phyloP scores from a whole-genome alignment of 1,140 invertebrate genomes.

The Drosophila ambigua region DNA sequence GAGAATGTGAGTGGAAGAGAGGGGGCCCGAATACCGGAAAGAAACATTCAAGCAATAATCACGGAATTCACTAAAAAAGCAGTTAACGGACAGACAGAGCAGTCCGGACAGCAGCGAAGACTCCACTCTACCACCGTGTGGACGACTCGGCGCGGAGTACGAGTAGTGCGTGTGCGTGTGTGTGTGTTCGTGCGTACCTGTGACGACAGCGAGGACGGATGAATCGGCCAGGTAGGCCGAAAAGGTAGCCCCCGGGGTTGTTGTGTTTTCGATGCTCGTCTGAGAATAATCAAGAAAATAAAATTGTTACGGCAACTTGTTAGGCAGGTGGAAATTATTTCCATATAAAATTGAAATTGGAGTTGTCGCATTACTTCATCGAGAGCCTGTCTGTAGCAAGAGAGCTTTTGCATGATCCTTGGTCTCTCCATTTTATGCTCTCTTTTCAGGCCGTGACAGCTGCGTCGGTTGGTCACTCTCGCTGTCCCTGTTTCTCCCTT shows the following conservation, averaged over 20 bases:
- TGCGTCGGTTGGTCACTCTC: constrained; percentile 1
- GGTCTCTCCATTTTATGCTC: background rate
- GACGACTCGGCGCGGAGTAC: constrained; percentile 14
- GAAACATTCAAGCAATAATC: constrained; percentile 82
- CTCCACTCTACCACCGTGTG: constrained; percentile 9
- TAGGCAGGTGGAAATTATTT: constrained; percentile 54
- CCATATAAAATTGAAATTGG: constrained; percentile 32
- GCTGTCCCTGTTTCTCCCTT: constrained; percentile 29
- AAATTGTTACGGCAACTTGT: constrained; percentile 40
- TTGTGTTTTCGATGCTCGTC: constrained; percentile 64
- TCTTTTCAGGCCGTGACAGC: background rate
- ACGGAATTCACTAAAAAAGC: constrained; percentile 82
- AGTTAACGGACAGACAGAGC: constrained; percentile 71
- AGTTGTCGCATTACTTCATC: constrained; percentile 57
- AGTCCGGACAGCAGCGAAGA: constrained; percentile 21
- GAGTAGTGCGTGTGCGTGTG: constrained; percentile 30
- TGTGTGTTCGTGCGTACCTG: constrained; percentile 33
- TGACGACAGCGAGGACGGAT: constrained; percentile 18
- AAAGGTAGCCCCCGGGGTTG: too few species aligned
- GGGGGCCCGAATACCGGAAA: constrained; percentile 66
- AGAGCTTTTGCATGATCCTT: constrained; percentile 15
- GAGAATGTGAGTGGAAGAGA: constrained; percentile 45
- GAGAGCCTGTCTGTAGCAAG: constrained; percentile 30
- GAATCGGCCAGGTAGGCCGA: constrained; percentile 31
- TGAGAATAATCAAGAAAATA: constrained; percentile 82